Conservation (phyloP, 2,797 vertebrate species). For the Mareca strepera region DNA sequence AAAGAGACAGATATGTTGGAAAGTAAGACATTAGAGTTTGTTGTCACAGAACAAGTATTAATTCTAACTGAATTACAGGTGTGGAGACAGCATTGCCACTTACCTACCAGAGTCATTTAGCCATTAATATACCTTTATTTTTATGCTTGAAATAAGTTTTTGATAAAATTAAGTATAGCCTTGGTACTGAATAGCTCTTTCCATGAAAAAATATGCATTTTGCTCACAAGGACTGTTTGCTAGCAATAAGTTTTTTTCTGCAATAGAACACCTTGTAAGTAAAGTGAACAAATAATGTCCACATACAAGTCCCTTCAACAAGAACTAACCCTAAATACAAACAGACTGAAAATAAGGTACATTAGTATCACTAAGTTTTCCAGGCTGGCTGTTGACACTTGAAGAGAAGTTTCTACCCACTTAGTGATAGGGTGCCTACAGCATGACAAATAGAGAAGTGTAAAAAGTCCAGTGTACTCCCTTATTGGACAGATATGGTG, state of each 20-base stretch:
- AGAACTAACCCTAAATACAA: not conserved
- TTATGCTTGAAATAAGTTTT: not conserved
- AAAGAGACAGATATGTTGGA: not conserved
- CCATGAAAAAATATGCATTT: not conserved
- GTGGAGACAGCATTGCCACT: not conserved
- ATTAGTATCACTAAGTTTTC: not conserved
- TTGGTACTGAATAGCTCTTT: not conserved
- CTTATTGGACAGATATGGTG: too few species aligned
- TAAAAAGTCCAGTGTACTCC: rapidly evolving
- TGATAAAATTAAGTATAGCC: not conserved
- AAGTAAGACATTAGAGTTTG: not conserved
- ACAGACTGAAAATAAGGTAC: not conserved
- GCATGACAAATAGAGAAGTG: not conserved
- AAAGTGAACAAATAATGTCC: not conserved
- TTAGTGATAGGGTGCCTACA: not conserved
- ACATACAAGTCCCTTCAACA: not conserved
- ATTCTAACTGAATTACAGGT: not conserved
- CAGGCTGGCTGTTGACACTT: not conserved
- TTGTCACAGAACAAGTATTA: not conserved
- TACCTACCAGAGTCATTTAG: not conserved
- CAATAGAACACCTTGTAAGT: not conserved
- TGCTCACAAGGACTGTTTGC: not conserved
- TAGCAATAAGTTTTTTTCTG: not conserved
- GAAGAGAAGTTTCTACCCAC: not conserved
- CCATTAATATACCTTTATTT: not conserved